Evolutionary conservation across 1,140 invertebrate species (phyloP).

Genomic region (Andricus grossulariae): DNA sequence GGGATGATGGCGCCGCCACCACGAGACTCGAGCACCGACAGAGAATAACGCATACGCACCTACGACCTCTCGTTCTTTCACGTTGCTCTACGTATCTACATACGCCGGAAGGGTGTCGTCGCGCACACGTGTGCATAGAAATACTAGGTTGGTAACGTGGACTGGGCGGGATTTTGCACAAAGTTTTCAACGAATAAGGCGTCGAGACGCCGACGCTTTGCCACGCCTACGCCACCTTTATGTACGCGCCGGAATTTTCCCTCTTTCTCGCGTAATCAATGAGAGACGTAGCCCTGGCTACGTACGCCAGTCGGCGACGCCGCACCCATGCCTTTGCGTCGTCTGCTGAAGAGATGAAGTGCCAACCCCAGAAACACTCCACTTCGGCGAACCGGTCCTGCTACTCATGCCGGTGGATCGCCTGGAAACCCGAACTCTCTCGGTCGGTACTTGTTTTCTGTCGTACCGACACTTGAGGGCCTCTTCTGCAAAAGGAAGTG

Average conservation of each 20-base stretch:
- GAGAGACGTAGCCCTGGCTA: conserved; percentile 64
- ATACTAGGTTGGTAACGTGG: conserved; percentile 53
- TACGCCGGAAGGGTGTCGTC: conserved; percentile 55
- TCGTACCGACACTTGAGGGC: no score
- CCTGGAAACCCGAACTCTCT: background rate
- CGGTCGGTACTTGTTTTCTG: background rate
- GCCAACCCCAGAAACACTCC: conserved; percentile 24
- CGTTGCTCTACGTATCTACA: conserved; percentile 28
- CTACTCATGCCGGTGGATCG: background rate
- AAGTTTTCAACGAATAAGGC: conserved; percentile 77
- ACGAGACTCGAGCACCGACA: conserved; percentile 4
- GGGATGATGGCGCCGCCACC: conserved; percentile 62
- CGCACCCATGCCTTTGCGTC: conserved; percentile 55
- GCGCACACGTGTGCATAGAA: conserved; percentile 58
- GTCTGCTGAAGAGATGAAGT: conserved; percentile 51
- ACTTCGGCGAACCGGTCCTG: background rate
- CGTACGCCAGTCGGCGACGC: conserved; percentile 62
- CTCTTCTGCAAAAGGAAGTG: no score
- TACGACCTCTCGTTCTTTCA: conserved; percentile 50
- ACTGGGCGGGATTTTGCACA: conserved; percentile 74
- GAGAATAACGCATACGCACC: background rate
- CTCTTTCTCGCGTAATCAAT: conserved; percentile 77
- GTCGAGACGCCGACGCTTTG: conserved; percentile 68
- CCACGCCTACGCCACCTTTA: conserved; percentile 74
- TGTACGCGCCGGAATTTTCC: conserved; percentile 69